These are phyloP conservation scores for Leucopsar rothschildi DNA, from an alignment of 2,113 vertebrate species.

Conservation along the genomic window DNA sequence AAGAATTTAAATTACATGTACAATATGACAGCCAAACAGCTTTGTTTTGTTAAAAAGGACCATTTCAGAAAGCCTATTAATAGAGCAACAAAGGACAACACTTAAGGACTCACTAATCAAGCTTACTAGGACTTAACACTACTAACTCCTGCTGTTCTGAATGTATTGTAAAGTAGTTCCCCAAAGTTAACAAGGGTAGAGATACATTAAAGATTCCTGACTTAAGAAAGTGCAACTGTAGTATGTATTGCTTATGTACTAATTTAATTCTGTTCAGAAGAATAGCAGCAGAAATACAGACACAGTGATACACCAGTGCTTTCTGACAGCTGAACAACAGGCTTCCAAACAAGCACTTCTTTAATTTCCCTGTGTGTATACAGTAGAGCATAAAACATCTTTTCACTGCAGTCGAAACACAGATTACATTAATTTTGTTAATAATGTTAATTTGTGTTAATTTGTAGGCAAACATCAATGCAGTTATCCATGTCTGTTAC, in stretches of 20 bases:
- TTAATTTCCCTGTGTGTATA: neutral
- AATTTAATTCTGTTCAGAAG: neutral
- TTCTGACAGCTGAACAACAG: neutral
- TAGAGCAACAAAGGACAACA: neutral
- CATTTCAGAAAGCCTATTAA: neutral
- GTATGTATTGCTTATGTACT: neutral
- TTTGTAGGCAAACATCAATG: neutral
- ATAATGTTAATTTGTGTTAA: neutral
- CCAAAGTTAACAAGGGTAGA: neutral
- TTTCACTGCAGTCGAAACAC: neutral
- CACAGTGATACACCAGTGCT: neutral
- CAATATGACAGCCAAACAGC: neutral
- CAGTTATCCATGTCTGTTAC: neutral
- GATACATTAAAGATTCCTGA: neutral
- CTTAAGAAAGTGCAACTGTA: neutral
- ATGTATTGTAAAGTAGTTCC: neutral
- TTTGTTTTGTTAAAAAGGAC: neutral
- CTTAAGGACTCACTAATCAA: neutral
- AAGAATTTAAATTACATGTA: neutral
- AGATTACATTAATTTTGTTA: neutral
- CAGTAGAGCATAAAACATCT: neutral
- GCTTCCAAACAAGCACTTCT: neutral
- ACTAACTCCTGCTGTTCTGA: neutral
- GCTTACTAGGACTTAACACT: neutral
- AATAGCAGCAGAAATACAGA: neutral